A percentile compares a stretch with the other conserved stretches of the same genome.
phyloP scores from a whole-genome alignment of 2,113 vertebrate species.

The Callipepla californica region DNA sequence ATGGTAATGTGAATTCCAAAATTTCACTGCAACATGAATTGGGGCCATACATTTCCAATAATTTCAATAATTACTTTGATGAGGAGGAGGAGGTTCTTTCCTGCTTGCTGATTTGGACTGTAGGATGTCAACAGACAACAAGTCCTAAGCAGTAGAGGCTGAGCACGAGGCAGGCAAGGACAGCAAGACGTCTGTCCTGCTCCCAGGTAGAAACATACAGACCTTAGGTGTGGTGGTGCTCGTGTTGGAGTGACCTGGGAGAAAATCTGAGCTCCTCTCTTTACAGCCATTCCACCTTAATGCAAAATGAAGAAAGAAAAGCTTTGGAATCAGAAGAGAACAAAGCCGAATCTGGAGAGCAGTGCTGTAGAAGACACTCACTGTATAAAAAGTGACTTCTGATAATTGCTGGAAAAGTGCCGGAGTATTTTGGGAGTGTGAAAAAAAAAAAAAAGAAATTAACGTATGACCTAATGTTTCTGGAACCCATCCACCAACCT shows the following conservation, averaged over 20 bases:
- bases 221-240: not conserved
- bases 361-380: conserved; percentile 19
- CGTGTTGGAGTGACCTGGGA: not conserved
- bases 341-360: conserved; percentile 39
- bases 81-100: not conserved
- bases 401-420: conserved; percentile 71
- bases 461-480: conserved; percentile 76
- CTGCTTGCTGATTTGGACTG: not conserved
- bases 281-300: conserved; percentile 34
- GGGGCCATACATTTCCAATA: not conserved
- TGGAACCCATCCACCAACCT: conserved; percentile 68
- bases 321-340: not conserved
- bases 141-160: not conserved
- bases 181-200: not conserved
- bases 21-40: not conserved
- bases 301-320: conserved; percentile 5
- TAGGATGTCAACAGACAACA: conserved; percentile 10
- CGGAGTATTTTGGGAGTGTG: conserved; percentile 55
- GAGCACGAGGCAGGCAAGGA: not conserved
- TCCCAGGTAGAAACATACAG: not conserved
- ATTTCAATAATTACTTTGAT: not conserved
- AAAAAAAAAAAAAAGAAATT: not conserved
- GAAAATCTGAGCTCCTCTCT: not conserved
- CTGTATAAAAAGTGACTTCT: conserved; percentile 69
- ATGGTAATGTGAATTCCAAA: not conserved